A percentile compares a stretch with the other conserved stretches of the same genome.
These are phyloP conservation scores for Sitobion miscanthi DNA, from an alignment of 1,140 invertebrate genomes.

Conservation along the genomic window DNA sequence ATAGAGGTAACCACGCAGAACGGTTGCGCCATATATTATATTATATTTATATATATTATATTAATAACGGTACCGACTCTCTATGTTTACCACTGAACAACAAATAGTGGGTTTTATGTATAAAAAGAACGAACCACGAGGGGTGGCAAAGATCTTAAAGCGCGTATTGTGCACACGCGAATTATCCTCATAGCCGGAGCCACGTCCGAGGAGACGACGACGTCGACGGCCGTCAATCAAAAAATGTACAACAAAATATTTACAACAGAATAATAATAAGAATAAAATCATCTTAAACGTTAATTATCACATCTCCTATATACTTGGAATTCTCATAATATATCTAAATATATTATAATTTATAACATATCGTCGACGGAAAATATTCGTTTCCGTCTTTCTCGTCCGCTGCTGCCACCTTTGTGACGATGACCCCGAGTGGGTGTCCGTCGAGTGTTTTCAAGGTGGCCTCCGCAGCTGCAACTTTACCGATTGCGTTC, in stretches of 20 bases:
- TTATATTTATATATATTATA: conserved; percentile 6
- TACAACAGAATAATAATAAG: conserved; percentile 1
- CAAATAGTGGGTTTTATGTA: conserved; percentile 47
- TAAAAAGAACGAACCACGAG: not conserved
- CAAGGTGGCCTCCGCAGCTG: not conserved
- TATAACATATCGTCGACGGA: not conserved
- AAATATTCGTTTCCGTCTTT: not conserved
- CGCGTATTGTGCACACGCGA: not conserved
- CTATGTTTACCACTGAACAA: conserved; percentile 30
- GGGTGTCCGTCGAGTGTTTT: not conserved
- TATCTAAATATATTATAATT: not conserved
- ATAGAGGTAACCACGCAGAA: conserved; percentile 13
- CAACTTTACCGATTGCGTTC: not conserved
- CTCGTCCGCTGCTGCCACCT: not conserved
- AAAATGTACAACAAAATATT: conserved; percentile 38
- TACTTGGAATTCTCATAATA: not conserved
- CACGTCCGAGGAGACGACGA: not conserved
- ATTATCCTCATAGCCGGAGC: not conserved
- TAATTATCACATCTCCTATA: conserved; percentile 52
- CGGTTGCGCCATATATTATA: not conserved
- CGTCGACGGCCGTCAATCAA: not conserved
- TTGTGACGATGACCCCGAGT: not conserved
- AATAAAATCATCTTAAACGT: conserved; percentile 22
- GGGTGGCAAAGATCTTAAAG: not conserved
- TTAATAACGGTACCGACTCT: not conserved